phyloP scores from a whole-genome alignment of 2,113 vertebrate species.

The Sphaerodactylus townsendi region DNA sequence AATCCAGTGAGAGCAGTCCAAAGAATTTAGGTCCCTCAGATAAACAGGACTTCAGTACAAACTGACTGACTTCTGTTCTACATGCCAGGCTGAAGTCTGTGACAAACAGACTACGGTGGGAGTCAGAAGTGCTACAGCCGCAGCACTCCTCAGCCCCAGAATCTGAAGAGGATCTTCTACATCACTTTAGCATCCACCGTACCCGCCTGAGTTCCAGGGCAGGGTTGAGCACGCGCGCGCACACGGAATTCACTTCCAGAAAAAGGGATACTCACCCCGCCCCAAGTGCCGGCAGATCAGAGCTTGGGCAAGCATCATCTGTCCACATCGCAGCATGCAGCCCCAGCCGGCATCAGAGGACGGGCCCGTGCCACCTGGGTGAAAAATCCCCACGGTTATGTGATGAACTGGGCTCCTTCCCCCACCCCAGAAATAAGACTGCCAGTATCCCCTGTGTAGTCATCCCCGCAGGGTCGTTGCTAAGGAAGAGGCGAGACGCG shows the following conservation, averaged over 20 bases:
- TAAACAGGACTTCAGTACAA: too few species aligned
- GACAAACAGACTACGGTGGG: not conserved
- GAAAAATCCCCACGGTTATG: conserved; percentile 15
- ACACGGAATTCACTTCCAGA: not conserved
- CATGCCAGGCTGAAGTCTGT: not conserved
- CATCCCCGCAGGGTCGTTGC: too few species aligned
- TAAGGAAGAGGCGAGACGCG: too few species aligned
- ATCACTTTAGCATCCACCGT: not conserved
- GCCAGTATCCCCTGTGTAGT: not conserved
- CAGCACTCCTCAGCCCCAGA: not conserved
- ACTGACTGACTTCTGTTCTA: too few species aligned
- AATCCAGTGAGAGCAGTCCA: too few species aligned
- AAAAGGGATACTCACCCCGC: conserved; percentile 79
- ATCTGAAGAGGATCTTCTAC: not conserved
- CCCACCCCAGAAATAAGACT: not conserved
- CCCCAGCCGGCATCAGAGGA: conserved; percentile 97
- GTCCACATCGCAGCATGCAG: conserved; percentile 97
- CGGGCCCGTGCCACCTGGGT: conserved; percentile 91
- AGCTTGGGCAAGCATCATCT: conserved; percentile 97
- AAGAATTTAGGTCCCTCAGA: too few species aligned
- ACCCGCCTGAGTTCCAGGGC: not conserved
- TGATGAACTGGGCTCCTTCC: fast-evolving
- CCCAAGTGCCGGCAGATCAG: conserved; percentile 92
- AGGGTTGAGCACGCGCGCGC: not conserved
- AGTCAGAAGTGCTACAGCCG: not conserved